phyloP scores from a whole-genome alignment of 2,113 vertebrate species.

The Nycticorax nycticorax region DNA sequence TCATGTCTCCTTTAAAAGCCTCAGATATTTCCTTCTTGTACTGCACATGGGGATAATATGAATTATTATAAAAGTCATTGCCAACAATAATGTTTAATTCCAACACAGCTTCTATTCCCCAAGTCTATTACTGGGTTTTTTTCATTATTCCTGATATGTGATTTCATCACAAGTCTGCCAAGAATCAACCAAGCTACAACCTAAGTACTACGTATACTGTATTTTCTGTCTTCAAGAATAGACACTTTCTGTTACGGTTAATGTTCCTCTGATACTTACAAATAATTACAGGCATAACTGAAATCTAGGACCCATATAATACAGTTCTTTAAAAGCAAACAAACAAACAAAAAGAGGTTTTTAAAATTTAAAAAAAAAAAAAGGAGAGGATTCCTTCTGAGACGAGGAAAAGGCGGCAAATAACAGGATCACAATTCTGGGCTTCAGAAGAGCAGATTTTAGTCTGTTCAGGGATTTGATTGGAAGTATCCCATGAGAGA shows the following conservation, averaged over 20 bases:
- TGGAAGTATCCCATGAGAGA: neutral
- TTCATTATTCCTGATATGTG: neutral
- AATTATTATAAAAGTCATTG: neutral
- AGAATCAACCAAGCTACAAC: neutral
- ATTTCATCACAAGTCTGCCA: neutral
- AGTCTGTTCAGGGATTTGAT: neutral
- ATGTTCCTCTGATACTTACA: neutral
- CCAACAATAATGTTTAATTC: neutral
- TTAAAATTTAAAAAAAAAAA: neutral
- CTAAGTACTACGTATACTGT: neutral
- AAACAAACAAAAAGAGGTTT: neutral
- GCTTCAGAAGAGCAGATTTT: neutral
- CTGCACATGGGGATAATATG: neutral
- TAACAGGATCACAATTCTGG: neutral
- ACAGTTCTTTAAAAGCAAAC: neutral
- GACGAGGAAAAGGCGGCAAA: neutral
- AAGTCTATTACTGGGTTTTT: neutral
- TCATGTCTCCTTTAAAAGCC: neutral
- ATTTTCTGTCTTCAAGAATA: neutral
- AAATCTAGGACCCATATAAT: neutral
- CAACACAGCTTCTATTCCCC: neutral
- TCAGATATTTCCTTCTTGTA: neutral
- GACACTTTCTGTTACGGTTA: neutral
- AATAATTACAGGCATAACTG: neutral
- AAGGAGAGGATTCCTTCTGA: neutral